phyloP scores from a whole-genome alignment of 2,888 invertebrate species.

The Saturnia pavonia region DNA sequence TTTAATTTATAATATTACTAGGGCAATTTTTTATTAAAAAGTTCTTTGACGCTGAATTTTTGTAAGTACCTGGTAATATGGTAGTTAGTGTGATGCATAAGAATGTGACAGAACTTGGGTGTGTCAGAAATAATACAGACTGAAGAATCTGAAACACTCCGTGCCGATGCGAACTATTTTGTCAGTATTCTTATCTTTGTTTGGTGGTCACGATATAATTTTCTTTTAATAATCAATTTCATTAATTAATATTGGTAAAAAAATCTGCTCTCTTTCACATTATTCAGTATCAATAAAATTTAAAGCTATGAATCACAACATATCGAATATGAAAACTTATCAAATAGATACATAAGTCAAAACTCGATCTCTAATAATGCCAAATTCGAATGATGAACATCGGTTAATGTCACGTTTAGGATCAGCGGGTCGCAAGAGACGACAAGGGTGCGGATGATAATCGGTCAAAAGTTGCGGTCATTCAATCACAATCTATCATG shows the following conservation, averaged over 20 bases:
- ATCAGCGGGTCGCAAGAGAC: slow-evolving; percentile 36
- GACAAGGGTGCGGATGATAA: slow-evolving; percentile 46
- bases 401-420: slow-evolving; percentile 41
- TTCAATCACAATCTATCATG: slow-evolving; percentile 37
- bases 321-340: background rate
- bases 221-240: background rate
- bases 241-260: background rate
- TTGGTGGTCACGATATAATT: no score
- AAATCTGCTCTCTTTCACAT: background rate
- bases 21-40: no score
- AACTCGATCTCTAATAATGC: slow-evolving; percentile 28
- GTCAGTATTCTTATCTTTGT: no score
- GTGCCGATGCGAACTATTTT: no score
- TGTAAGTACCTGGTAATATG: no score
- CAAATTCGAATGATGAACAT: slow-evolving; percentile 40
- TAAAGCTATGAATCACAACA: background rate
- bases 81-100: no score
- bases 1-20: no score
- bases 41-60: no score
- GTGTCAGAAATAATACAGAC: no score
- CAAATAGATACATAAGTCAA: background rate
- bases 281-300: background rate
- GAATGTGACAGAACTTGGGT: no score
- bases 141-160: no score
- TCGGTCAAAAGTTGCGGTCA: slow-evolving; percentile 47